Percentiles rank a stretch among this genome's conserved stretches.
Evolutionary conservation across 2,113 vertebrate species (phyloP).

Genomic region (Xenotilapia leptura): DNA sequence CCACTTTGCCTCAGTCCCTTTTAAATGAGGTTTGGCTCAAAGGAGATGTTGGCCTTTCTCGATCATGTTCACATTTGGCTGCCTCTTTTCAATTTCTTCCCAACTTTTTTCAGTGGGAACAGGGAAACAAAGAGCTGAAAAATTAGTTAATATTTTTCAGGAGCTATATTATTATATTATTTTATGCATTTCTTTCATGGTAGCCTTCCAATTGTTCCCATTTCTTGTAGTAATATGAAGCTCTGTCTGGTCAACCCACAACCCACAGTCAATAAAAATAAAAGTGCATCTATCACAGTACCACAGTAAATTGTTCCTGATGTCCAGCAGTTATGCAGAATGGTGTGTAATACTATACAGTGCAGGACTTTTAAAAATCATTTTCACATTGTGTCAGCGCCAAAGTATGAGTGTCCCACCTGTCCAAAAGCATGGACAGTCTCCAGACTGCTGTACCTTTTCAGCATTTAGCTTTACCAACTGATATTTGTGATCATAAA

Average conservation of each 20-base stretch:
- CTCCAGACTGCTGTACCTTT: too few relatives aligned
- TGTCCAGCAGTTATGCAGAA: background rate
- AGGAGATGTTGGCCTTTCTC: background rate
- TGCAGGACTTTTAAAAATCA: background rate
- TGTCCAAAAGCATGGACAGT: too few relatives aligned
- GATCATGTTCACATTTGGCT: background rate
- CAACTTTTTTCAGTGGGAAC: background rate
- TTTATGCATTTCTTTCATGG: fast-evolving
- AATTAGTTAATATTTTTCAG: background rate
- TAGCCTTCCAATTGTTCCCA: background rate
- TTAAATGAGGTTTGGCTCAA: background rate
- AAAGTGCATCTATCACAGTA: background rate
- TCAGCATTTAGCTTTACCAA: background rate
- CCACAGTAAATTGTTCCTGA: background rate
- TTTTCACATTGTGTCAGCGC: background rate
- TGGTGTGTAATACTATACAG: background rate
- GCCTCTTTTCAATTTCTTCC: background rate
- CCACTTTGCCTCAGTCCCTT: background rate
- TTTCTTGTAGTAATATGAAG: background rate
- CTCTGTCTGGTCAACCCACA: background rate
- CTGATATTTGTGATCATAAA: background rate
- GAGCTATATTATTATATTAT: background rate
- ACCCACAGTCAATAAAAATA: background rate
- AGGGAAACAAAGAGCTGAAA: background rate
- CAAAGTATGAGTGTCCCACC: too few relatives aligned